Base-by-base conservation (phyloP, 2,113 vertebrate species). In the Catharus bicknelli region DNA sequence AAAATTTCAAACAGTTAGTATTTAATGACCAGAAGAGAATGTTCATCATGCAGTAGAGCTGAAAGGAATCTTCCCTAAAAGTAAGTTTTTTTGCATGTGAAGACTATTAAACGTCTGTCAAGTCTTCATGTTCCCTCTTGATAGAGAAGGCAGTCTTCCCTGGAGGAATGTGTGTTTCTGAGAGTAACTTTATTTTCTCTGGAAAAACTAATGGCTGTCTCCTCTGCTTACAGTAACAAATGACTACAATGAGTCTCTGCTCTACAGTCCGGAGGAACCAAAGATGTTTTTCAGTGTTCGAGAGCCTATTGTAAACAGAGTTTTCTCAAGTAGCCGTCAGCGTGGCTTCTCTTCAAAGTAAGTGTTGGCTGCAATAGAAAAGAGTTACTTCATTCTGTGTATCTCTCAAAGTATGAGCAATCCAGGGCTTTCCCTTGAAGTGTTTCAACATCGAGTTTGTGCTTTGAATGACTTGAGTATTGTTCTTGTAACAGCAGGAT, bases 271-370 rank as follows among this genome's bases (percentile, higher is more conserved):
- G 13, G 99, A 99, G 84, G 99, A 99, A 92, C 96, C 97, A 80
- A 98, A 98, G 94, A 97, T 99, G 97, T 98, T 99, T 96, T 99
- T 99, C 98, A 99, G 99, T 93, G 91, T 99, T 94, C 98, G 99
- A 95, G 99, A 99, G 95, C 99, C 99, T 70, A 99, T 99, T 72
- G 98, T 98, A 84, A 99, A 99, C 97, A 95, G 99, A 89, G 99
- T 99, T 51, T 99, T 99, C 96, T 99, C 98, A 73, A 99, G 97
- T 95, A 99, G 98, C 74, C 98, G 97, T 16, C 99, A 99, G 89
- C 98, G 99, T 67, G 99, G 99, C 78, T 99, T 99, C 87, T 98
- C 98, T 93, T 99, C 96, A 89, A 99, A 98, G 99, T 99, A 97
- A 98, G 98, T 95, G 38, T 57, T 85, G n/a, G 18, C 62, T 81